These are phyloP conservation scores for Nowickia ferox DNA, from an alignment of 2,888 invertebrate species.

Conservation along the genomic window DNA sequence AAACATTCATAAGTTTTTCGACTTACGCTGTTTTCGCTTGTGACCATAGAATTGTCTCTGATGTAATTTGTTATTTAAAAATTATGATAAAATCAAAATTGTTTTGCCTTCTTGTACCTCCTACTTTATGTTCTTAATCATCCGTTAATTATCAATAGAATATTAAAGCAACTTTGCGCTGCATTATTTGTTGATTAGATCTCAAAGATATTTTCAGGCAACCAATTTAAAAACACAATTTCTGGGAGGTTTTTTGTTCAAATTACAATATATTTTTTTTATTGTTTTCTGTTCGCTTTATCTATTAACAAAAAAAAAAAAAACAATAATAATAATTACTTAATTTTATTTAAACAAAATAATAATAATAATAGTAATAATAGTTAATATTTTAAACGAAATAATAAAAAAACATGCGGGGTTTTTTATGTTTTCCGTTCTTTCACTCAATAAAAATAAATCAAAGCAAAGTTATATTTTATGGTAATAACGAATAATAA, in stretches of 20 bases:
- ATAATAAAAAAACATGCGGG: slow-evolving; percentile 30
- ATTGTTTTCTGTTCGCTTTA: slow-evolving; percentile 66
- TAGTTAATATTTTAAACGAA: slow-evolving; percentile 41
- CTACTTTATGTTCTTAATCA: no score
- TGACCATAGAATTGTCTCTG: no score
- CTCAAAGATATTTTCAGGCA: neutral
- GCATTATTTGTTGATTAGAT: no score
- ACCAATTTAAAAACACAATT: slow-evolving; percentile 41
- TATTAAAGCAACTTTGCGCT: neutral
- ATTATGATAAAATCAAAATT: no score
- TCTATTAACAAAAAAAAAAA: slow-evolving; percentile 68
- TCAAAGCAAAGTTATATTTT: slow-evolving; percentile 50
- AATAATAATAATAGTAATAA: slow-evolving; percentile 58
- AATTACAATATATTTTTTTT: slow-evolving; percentile 68
- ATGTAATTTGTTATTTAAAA: no score
- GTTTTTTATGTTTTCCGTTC: slow-evolving; percentile 14
- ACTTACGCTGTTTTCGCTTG: no score
- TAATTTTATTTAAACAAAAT: slow-evolving; percentile 69
- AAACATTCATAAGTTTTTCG: no score
- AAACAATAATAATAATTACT: slow-evolving; percentile 67
- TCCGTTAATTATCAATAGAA: no score
- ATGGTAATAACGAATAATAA: slow-evolving; percentile 57
- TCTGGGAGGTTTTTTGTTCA: slow-evolving; percentile 59
- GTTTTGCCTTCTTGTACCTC: no score
- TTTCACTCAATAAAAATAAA: slow-evolving; percentile 60